Evolutionary conservation across 1,140 invertebrate species (phyloP).

Genomic region (Cardiocondyla obscurior): DNA sequence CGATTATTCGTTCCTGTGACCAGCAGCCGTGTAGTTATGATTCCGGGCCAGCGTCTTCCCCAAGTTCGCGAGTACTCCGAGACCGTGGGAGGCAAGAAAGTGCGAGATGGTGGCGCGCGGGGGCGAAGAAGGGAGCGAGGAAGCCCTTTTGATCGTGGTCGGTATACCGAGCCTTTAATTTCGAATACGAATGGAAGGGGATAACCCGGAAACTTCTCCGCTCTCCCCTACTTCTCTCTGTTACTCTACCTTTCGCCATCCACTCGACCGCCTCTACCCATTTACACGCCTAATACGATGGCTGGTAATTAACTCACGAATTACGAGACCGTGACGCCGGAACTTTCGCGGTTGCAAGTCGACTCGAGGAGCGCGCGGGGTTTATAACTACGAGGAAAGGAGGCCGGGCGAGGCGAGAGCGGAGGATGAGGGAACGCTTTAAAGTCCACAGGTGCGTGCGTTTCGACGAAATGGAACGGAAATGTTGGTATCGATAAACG

Average conservation of each 20-base stretch:
- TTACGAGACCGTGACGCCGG: conserved; percentile 35
- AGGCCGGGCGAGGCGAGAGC: background rate
- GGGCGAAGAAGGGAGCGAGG: background rate
- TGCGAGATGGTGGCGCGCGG: background rate
- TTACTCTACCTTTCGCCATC: background rate
- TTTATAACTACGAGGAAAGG: conserved; percentile 21
- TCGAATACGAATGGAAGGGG: conserved; percentile 20
- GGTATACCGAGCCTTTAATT: conserved; percentile 43
- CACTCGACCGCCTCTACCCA: background rate
- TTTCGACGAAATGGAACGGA: background rate
- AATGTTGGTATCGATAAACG: background rate
- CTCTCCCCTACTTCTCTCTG: background rate
- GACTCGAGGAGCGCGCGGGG: conserved; percentile 20
- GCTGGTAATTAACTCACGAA: conserved; percentile 60
- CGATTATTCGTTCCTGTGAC: conserved; percentile 37
- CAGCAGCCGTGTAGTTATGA: conserved; percentile 25
- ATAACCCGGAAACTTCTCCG: background rate
- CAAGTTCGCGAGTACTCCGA: conserved; percentile 35
- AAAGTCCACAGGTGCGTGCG: conserved; percentile 20
- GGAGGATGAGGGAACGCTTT: background rate
- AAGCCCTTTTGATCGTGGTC: conserved; percentile 27
- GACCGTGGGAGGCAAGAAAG: background rate
- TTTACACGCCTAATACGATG: conserved; percentile 44
- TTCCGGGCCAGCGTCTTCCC: background rate
- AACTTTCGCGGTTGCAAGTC: conserved; percentile 37